These are phyloP conservation scores for Andricus quercusramuli DNA, from an alignment of 2,888 invertebrate genomes.

Conservation along the genomic window DNA sequence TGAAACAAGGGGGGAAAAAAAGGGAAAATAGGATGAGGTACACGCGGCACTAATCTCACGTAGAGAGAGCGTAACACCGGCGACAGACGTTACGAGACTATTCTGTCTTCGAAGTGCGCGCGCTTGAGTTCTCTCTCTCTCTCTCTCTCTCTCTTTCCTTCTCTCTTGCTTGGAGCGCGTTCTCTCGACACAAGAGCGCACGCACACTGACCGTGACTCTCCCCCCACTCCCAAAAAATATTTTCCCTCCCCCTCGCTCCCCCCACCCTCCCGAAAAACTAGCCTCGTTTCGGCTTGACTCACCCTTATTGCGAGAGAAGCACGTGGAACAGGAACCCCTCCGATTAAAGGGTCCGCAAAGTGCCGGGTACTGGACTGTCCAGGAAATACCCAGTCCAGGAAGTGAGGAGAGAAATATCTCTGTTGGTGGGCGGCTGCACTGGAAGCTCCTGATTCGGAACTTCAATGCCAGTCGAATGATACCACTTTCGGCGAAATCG, in stretches of 20 bases:
- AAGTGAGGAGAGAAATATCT: slow-evolving; percentile 32
- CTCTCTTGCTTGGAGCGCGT: slow-evolving; percentile 9
- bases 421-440: slow-evolving; percentile 15
- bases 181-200: slow-evolving; percentile 36
- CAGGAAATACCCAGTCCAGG: slow-evolving; percentile 37
- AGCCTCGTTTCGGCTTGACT: slow-evolving; percentile 7
- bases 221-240: slow-evolving; percentile 9
- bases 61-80: slow-evolving; percentile 42
- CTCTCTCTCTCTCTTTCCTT: slow-evolving; percentile 14
- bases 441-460: not conserved
- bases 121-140: slow-evolving; percentile 24
- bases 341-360: slow-evolving; percentile 40
- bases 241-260: not conserved
- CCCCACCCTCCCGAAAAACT: slow-evolving; percentile 9
- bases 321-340: slow-evolving; percentile 38
- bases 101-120: slow-evolving; percentile 45
- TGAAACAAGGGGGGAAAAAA: slow-evolving; percentile 49
- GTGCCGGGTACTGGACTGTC: slow-evolving; percentile 36
- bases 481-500: not conserved
- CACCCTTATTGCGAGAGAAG: slow-evolving; percentile 19
- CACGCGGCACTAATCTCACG: slow-evolving; percentile 43
- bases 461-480: not conserved
- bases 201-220: slow-evolving; percentile 42
- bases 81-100: slow-evolving; percentile 46
- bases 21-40: slow-evolving; percentile 57